These are phyloP conservation scores for Drosophila cardini DNA, from an alignment of 1,140 invertebrate genomes.

Conservation along the genomic window DNA sequence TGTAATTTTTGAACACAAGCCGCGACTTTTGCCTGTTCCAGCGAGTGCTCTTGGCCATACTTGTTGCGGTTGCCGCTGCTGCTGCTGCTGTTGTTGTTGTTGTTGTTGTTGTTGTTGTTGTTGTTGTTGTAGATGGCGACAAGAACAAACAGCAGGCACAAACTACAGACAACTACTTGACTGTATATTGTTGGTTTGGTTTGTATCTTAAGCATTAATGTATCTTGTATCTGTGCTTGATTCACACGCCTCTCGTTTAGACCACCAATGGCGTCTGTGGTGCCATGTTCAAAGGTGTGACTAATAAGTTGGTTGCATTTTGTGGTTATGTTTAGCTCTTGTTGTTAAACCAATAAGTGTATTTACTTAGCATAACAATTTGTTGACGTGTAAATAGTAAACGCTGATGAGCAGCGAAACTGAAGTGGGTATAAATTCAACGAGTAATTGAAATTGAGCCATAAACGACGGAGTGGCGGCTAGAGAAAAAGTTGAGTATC, in stretches of 20 bases:
- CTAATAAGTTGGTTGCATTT: slow-evolving; percentile 37
- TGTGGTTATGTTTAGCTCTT: slow-evolving; percentile 7
- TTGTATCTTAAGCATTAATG: background rate
- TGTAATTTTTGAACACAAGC: slow-evolving; percentile 61
- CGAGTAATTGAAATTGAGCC: too few species aligned
- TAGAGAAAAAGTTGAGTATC: too few species aligned
- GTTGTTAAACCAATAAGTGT: slow-evolving; percentile 4
- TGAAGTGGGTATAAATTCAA: too few species aligned
- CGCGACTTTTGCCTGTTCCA: slow-evolving; percentile 25
- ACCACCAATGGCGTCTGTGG: slow-evolving; percentile 57
- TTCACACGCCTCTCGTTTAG: slow-evolving; percentile 45
- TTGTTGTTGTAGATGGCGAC: slow-evolving; percentile 5
- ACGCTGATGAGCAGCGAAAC: background rate
- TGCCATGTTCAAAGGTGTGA: slow-evolving; percentile 46
- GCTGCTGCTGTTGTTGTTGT: background rate
- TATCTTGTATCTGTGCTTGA: slow-evolving; percentile 31
- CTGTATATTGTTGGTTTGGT: background rate
- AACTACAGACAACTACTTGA: slow-evolving; percentile 35
- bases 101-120: background rate
- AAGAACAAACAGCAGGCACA: slow-evolving; percentile 28
- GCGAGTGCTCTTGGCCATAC: slow-evolving; percentile 1
- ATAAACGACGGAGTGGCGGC: too few species aligned
- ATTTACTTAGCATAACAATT: background rate
- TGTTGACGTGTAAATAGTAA: background rate
- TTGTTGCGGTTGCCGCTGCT: slow-evolving; percentile 1